phyloP scores from a whole-genome alignment of 2,113 vertebrate species.

The Aleadryas rufinucha region DNA sequence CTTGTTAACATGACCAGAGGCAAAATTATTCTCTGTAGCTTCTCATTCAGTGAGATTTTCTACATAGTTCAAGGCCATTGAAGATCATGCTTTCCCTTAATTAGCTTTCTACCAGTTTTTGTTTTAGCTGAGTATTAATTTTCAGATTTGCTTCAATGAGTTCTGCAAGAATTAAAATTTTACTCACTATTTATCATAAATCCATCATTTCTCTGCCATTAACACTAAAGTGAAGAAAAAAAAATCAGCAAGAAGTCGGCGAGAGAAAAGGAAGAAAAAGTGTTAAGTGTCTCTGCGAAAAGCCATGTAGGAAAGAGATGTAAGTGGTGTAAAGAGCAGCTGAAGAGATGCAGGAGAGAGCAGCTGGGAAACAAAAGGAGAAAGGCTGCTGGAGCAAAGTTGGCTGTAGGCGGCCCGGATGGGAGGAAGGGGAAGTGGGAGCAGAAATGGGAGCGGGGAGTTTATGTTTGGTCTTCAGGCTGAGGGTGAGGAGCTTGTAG shows the following conservation, averaged over 20 bases:
- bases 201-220: not conserved
- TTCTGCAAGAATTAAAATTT: not conserved
- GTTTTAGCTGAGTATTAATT: not conserved
- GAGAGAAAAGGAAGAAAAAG: not conserved
- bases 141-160: not conserved
- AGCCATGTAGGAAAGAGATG: not conserved
- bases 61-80: not conserved
- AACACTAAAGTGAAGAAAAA: not conserved
- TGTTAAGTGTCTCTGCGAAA: not conserved
- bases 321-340: not conserved
- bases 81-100: not conserved
- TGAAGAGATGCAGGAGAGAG: not conserved
- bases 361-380: not conserved
- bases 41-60: not conserved
- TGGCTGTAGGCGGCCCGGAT: not conserved
- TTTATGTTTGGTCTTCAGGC: not conserved
- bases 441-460: not conserved
- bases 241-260: not conserved
- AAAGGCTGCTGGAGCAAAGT: not conserved
- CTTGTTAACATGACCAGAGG: not conserved
- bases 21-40: not conserved
- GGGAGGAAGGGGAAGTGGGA: conserved; percentile 17
- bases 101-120: not conserved
- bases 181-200: not conserved
- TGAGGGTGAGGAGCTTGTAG: not conserved